Base-by-base conservation (phyloP, 2,888 invertebrate species). In the Rhagonycha lutea region DNA sequence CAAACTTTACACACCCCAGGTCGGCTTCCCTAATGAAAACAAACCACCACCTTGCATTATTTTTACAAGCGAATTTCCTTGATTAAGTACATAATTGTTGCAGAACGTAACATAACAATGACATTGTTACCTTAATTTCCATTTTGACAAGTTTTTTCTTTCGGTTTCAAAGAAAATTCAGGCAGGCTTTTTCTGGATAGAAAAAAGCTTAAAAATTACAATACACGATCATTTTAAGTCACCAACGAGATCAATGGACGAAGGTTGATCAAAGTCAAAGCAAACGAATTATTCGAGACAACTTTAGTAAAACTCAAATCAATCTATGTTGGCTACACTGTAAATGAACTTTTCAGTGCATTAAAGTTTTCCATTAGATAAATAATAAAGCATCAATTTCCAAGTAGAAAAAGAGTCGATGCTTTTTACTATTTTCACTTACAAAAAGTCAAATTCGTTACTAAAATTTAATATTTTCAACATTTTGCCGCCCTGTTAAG, bases 191-290 rank as follows among this genome's bases (percentile, higher is more conserved):
- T 47, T 47, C n/a, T 18, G 18, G n/a, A 2, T 47, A n/a, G 47
- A n/a, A n/a, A n/a, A 28, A 47, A n/a, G 47, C n/a, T 47, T 7
- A 47, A 47, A 47, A 47, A 65, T 26, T 65, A 18, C 63, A 26
- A 65, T 26, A 24, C 26, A 24, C 63, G 26, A 65, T 65, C 63
- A 65, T 26, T 65, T 26, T 23, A 24, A 65, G 63, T 65, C 63
- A 65, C 26, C 26, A 26, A 65, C 12, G 24, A 65, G 26, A 24
- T 65, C 63, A 65, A 65, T 65, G 26, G 63, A 26, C 24, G 26
- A 65, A 65, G 63, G 63, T 65, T 65, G 63, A 65, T 65, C 63
- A 65, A 65, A 65, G 24, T 65, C 26, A 65, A 65, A 24, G 63
- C 26, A 65, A 65, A 65, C 47, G 63, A 65, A 65, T 65, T 65